phyloP scores from a whole-genome alignment of 2,888 invertebrate genomes.

The Philaethria dido region DNA sequence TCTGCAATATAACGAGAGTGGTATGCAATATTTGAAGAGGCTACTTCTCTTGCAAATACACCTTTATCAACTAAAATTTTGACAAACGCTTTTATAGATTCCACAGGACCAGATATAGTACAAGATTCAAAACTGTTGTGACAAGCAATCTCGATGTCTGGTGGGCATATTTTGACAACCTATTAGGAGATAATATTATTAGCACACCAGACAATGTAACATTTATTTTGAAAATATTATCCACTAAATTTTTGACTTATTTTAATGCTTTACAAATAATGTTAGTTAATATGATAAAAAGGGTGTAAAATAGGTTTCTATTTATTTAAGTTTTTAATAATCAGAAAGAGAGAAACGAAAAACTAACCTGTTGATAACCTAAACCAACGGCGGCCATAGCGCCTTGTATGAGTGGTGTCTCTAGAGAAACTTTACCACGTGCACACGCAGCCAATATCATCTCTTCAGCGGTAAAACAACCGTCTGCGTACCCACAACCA shows the following conservation, averaged over 20 bases:
- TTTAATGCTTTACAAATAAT: too few species aligned
- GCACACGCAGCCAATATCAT: slow-evolving; percentile 92
- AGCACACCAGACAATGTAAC: too few species aligned
- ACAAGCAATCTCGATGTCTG: slow-evolving; percentile 88
- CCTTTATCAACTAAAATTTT: slow-evolving; percentile 62
- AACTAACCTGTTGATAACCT: slow-evolving; percentile 78
- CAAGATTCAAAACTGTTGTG: slow-evolving; percentile 91
- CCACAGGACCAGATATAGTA: slow-evolving; percentile 90
- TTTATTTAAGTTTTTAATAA: too few species aligned
- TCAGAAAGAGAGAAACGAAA: too few species aligned
- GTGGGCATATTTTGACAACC: slow-evolving; percentile 70
- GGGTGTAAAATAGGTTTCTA: too few species aligned
- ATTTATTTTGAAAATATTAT: too few species aligned
- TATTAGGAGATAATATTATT: too few species aligned
- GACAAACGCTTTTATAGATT: slow-evolving; percentile 84
- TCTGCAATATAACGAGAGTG: slow-evolving; percentile 92
- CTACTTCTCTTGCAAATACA: slow-evolving; percentile 72
- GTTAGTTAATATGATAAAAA: too few species aligned
- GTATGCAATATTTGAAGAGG: slow-evolving; percentile 93
- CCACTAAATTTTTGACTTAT: too few species aligned
- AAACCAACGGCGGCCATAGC: slow-evolving; percentile 95
- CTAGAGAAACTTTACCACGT: slow-evolving; percentile 88
- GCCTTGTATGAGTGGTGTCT: slow-evolving; percentile 87
- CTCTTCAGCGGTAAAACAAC: slow-evolving; percentile 92
- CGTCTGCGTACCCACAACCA: slow-evolving; percentile 97